Base-by-base conservation (phyloP, 2,888 invertebrate genomes). In the Heliconius ismenius region DNA sequence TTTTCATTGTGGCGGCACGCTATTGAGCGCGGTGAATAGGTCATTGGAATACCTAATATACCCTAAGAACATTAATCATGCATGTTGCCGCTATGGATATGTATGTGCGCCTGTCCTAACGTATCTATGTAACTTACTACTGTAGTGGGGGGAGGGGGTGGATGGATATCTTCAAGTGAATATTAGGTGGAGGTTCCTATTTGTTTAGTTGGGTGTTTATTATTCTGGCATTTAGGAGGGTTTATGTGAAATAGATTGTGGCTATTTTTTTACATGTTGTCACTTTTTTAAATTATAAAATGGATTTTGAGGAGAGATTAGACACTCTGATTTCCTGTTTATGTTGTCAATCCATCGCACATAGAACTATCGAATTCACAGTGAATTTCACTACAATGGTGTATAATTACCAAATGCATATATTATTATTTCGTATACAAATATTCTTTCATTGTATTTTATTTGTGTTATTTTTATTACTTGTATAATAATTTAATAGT, bases 11-110 rank as follows among this genome's bases (percentile, higher is more conserved):
- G 64, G 64, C 73, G 76, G 67, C 65, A 72, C 75, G 69, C 68
- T 73, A 77, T 77, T 74, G 73, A 76, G 76, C 62, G 75, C 76
- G 63, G 69, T 73, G 80, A 81, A 77, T 79, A 78, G 79, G 79
- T 81, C 80, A 79, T 73, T 75, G 69, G 79, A 80, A 81, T 81
- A 79, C 74, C 78, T 74, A 77, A 69, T 73, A 58, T 62, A 64
- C 63, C 69, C 78, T 73, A 32, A 68, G 69, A 73, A 76, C 78
- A 78, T 78, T 78, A 76, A 76, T 78, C 76, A 73, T 78, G 73
- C 49, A 78, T 68, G 75, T 72, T 74, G 67, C 68, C 63, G 73
- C 62, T 62, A 63, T 73, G 36, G 62, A 75, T 77, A 54, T 72
- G 26, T 75, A 54, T 72, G 36, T 69, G 73, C 21, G 60, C n/a